phyloP scores from a whole-genome alignment of 2,888 invertebrate genomes.

The Aphodius sticticus region DNA sequence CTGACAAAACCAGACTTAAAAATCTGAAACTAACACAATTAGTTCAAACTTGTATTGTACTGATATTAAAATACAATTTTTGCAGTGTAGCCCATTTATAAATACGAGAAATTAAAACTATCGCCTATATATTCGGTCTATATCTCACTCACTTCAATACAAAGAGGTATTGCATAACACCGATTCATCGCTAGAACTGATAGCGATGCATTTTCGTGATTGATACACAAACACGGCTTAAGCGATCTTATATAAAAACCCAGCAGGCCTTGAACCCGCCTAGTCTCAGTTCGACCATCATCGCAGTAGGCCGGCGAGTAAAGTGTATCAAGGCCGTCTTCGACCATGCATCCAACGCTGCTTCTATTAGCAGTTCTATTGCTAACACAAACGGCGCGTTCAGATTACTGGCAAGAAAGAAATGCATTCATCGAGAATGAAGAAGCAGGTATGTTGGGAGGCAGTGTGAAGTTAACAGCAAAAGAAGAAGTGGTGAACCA shows the following conservation, averaged over 20 bases:
- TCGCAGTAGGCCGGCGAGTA: background rate
- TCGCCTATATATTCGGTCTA: too few species aligned
- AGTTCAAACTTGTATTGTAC: too few species aligned
- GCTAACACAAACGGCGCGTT: background rate
- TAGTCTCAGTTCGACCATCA: background rate
- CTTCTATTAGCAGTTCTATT: background rate
- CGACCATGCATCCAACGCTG: background rate
- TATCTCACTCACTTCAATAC: background rate
- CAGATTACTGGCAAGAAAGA: conserved; percentile 40
- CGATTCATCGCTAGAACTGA: background rate
- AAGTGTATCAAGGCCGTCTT: background rate
- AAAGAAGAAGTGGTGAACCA: conserved; percentile 51
- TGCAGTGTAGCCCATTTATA: too few species aligned
- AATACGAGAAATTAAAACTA: too few species aligned
- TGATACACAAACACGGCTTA: background rate
- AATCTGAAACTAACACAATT: too few species aligned
- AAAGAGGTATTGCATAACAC: conserved; percentile 4
- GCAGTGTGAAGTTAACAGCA: conserved; percentile 43
- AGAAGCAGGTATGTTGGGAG: conserved; percentile 40
- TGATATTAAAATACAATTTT: too few species aligned
- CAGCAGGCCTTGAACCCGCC: background rate
- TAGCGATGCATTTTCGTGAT: background rate
- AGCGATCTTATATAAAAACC: background rate
- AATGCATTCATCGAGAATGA: conserved; percentile 34
- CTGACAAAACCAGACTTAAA: too few species aligned